Percentiles rank a stretch among this genome's conserved stretches.
Evolutionary conservation across 1,140 invertebrate species (phyloP).

Genomic region (Cheumatopsyche charites): DNA sequence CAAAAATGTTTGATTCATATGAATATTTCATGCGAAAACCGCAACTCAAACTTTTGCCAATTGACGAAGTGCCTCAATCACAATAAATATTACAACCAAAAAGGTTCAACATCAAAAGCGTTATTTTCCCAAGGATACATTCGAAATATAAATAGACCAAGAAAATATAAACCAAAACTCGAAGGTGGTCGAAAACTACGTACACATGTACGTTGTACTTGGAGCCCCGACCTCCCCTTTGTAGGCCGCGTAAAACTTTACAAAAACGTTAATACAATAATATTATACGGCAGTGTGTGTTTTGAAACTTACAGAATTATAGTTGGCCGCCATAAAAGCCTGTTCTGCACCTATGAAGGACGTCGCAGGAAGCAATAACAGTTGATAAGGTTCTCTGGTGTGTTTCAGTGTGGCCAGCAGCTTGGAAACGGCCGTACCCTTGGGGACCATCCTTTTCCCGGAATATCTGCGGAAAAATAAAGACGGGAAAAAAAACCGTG

Average conservation of each 20-base stretch:
- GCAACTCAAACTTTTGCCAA: neutral
- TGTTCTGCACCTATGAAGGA: constrained; percentile 94
- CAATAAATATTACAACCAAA: neutral
- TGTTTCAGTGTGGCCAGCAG: constrained; percentile 80
- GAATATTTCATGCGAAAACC: too few relatives aligned
- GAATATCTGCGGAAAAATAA: constrained; percentile 38
- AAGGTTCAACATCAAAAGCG: neutral
- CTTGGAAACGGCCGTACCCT: constrained; percentile 47
- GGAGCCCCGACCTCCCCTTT: too few relatives aligned
- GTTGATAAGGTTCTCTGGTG: constrained; percentile 76
- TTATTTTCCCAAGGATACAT: neutral
- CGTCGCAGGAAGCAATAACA: constrained; percentile 89
- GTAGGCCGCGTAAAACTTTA: constrained; percentile 4
- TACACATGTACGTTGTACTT: too few relatives aligned
- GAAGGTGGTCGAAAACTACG: too few relatives aligned
- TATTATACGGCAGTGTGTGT: neutral
- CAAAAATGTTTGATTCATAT: too few relatives aligned
- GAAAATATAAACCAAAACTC: too few relatives aligned
- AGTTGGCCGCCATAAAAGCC: constrained; percentile 89
- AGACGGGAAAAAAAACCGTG: constrained; percentile 16
- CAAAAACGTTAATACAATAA: constrained; percentile 19
- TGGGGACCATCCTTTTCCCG: constrained; percentile 31
- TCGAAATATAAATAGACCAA: too few relatives aligned
- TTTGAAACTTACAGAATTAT: constrained; percentile 73
- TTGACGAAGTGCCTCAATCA: constrained; percentile 5